A percentile compares a stretch with the other conserved stretches of the same genome.
Conservation (phyloP, 2,113 vertebrate species). For the Mugil cephalus region DNA sequence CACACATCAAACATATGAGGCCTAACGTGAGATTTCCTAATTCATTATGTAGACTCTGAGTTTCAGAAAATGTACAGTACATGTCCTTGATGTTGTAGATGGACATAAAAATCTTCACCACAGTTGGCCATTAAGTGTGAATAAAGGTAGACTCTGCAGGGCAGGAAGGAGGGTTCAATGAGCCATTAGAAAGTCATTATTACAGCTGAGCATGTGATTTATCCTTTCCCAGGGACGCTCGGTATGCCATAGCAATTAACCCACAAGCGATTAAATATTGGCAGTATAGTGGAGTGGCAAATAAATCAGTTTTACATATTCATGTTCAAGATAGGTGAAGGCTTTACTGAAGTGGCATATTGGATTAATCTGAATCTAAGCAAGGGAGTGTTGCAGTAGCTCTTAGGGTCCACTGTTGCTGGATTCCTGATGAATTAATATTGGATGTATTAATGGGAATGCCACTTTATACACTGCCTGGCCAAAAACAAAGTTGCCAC, state of each 20-base stretch:
- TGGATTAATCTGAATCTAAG: conserved; percentile 49
- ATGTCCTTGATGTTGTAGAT: conserved; percentile 63
- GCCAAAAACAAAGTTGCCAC: too few species aligned
- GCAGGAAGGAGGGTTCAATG: conserved; percentile 56
- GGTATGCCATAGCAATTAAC: conserved; percentile 80
- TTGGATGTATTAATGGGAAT: not conserved
- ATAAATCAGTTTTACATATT: conserved; percentile 75
- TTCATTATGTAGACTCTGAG: conserved; percentile 33
- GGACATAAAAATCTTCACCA: conserved; percentile 65
- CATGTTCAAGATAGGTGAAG: conserved; percentile 26
- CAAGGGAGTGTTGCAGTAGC: not conserved
- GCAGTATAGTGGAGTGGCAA: conserved; percentile 42
- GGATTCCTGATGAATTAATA: not conserved
- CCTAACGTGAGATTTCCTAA: too few species aligned
- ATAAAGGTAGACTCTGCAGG: conserved; percentile 70
- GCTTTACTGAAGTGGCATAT: conserved; percentile 66
- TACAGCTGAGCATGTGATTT: conserved; percentile 73
- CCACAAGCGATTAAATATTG: conserved; percentile 75
- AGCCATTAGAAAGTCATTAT: conserved; percentile 82
- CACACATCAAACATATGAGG: too few species aligned
- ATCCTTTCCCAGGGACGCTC: conserved; percentile 69
- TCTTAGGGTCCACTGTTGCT: not conserved
- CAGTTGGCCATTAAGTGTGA: conserved; percentile 63
- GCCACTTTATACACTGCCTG: too few species aligned
- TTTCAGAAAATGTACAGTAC: conserved; percentile 58